These are phyloP conservation scores for Sander lucioperca DNA, from an alignment of 2,113 vertebrate genomes.

Conservation along the genomic window DNA sequence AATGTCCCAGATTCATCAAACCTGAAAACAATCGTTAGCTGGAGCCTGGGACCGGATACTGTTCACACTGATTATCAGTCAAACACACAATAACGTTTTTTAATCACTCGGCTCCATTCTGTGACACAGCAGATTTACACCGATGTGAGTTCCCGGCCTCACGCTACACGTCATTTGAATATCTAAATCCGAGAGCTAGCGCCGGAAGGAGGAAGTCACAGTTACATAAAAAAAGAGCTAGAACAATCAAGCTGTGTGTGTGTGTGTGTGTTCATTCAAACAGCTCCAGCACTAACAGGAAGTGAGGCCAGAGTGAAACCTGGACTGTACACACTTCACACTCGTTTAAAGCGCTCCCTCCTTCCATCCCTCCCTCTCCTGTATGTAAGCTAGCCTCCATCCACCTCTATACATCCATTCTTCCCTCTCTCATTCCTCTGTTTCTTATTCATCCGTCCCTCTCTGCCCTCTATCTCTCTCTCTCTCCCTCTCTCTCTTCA, in stretches of 20 bases:
- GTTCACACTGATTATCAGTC: neutral
- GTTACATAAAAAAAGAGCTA: neutral
- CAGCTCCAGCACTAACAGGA: neutral
- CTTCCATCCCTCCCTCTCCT: neutral
- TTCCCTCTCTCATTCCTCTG: neutral
- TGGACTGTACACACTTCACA: neutral
- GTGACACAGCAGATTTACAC: slow-evolving; percentile 16
- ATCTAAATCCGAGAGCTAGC: slow-evolving; percentile 27
- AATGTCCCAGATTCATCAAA: too few relatives aligned
- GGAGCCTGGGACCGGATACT: neutral
- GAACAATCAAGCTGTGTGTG: neutral
- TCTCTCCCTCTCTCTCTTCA: too few relatives aligned
- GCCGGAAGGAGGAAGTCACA: neutral
- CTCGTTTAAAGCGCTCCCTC: neutral
- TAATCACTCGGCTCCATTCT: neutral
- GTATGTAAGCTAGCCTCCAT: neutral
- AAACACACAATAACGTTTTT: neutral
- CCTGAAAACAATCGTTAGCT: too few relatives aligned
- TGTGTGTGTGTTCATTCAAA: neutral
- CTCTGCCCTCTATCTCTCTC: neutral
- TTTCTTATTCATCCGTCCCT: neutral
- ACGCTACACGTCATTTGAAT: slow-evolving; percentile 24
- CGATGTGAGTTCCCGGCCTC: slow-evolving; percentile 2
- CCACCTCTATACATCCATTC: neutral
- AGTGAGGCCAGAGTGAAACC: slow-evolving; percentile 28